phyloP scores from a whole-genome alignment of 1,140 invertebrate species.

The Mercenaria mercenaria region DNA sequence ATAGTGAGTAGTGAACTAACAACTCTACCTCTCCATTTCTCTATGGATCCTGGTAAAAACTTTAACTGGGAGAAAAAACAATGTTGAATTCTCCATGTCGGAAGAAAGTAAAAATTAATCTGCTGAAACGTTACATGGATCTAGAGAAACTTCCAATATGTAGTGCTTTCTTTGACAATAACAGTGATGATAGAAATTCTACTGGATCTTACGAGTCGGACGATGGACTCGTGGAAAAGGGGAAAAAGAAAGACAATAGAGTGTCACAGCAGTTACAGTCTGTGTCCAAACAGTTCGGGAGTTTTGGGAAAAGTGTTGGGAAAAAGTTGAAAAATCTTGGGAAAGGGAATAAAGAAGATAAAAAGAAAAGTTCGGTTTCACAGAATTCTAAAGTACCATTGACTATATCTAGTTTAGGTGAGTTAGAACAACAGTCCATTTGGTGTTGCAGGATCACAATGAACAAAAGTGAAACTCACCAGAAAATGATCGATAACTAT shows the following conservation, averaged over 20 bases:
- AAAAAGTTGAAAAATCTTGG: slow-evolving; percentile 90
- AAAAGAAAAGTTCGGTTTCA: slow-evolving; percentile 70
- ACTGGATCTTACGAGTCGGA: slow-evolving; percentile 81
- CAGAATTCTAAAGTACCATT: slow-evolving; percentile 80
- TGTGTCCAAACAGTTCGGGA: slow-evolving; percentile 90
- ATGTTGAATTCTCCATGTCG: slow-evolving; percentile 70
- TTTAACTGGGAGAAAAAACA: slow-evolving; percentile 69
- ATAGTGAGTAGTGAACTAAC: slow-evolving; percentile 91
- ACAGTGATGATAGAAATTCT: slow-evolving; percentile 73
- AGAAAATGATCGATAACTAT: slow-evolving; percentile 95
- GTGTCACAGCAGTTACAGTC: slow-evolving; percentile 90
- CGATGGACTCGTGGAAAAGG: slow-evolving; percentile 70
- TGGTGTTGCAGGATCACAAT: slow-evolving; percentile 90
- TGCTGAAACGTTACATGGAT: slow-evolving; percentile 89
- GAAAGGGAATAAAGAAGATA: slow-evolving; percentile 78
- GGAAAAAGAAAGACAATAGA: slow-evolving; percentile 85
- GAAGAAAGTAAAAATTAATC: slow-evolving; percentile 86
- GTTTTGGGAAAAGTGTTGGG: slow-evolving; percentile 92
- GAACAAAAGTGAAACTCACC: slow-evolving; percentile 91
- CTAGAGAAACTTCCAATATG: slow-evolving; percentile 84
- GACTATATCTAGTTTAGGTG: slow-evolving; percentile 79
- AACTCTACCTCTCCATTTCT: slow-evolving; percentile 93
- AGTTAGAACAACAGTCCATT: slow-evolving; percentile 85
- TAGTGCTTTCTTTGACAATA: slow-evolving; percentile 69
- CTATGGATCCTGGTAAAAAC: slow-evolving; percentile 90